Evolutionary conservation across 2,888 invertebrate genomes (phyloP).

Genomic region (Stegophylla sp.): DNA sequence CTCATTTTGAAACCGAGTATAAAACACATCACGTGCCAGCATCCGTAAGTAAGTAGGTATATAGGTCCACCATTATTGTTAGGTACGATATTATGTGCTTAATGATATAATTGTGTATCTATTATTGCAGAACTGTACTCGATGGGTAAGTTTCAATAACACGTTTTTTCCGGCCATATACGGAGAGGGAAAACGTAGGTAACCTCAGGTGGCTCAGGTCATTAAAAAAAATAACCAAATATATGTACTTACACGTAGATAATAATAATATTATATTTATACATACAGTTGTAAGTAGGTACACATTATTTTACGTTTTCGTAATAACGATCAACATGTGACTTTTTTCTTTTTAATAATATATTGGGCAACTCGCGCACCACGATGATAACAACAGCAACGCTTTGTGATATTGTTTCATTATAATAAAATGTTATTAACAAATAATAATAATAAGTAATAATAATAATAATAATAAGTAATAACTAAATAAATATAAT

Average conservation of each 20-base stretch:
- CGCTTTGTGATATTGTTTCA: neutral
- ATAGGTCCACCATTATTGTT: no score
- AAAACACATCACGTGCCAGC: no score
- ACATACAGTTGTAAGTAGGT: no score
- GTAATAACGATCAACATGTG: neutral
- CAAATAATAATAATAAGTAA: no score
- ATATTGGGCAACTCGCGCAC: neutral
- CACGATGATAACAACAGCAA: neutral
- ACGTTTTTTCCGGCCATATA: neutral
- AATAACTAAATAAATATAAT: neutral
- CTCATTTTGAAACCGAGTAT: no score
- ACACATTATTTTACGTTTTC: neutral
- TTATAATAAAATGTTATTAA: neutral
- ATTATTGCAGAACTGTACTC: no score
- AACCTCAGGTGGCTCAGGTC: neutral
- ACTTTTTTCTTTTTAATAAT: neutral
- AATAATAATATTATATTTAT: neutral
- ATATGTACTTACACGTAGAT: neutral
- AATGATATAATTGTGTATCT: no score
- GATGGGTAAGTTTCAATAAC: no score
- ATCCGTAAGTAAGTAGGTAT: no score
- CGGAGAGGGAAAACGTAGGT: neutral
- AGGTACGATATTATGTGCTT: no score
- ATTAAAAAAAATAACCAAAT: neutral
- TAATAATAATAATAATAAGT: no score